Conservation (phyloP, 2,797 vertebrate genomes). For the Pseudomugil tenellus region DNA sequence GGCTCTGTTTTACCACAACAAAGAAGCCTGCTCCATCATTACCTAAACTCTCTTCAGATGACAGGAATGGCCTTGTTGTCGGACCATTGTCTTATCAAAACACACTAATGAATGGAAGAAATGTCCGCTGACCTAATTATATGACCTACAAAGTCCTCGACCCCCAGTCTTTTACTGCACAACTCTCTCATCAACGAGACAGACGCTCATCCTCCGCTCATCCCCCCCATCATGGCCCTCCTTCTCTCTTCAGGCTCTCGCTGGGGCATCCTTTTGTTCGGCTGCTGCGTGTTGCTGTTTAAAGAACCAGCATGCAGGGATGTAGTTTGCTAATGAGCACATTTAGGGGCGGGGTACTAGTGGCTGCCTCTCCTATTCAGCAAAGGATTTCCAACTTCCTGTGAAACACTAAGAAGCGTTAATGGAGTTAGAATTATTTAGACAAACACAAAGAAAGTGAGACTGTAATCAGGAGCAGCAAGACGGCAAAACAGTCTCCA, state of each 20-base stretch:
- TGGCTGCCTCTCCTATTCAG: constrained; percentile 44
- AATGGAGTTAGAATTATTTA: constrained; percentile 62
- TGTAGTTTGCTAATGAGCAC: constrained; percentile 69
- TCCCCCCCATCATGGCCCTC: constrained; percentile 44
- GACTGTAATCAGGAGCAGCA: constrained; percentile 47
- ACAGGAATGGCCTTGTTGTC: constrained; percentile 59
- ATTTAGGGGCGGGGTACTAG: constrained; percentile 54
- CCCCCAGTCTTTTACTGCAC: constrained; percentile 39
- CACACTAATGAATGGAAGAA: constrained; percentile 72
- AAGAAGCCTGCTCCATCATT: constrained; percentile 53
- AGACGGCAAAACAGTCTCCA: constrained; percentile 35
- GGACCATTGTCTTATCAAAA: constrained; percentile 71
- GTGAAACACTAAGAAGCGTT: constrained; percentile 51
- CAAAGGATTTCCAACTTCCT: constrained; percentile 57
- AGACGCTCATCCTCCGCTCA: constrained; percentile 45
- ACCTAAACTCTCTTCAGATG: constrained; percentile 44
- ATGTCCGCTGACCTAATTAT: constrained; percentile 83
- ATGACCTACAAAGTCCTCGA: constrained; percentile 78
- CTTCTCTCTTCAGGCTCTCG: constrained; percentile 50
- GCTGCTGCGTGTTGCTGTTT: constrained; percentile 28
- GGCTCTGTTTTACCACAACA: constrained; percentile 57
- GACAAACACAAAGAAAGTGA: constrained; percentile 55
- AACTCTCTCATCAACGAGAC: constrained; percentile 60
- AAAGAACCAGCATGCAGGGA: constrained; percentile 16
- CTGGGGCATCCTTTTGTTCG: constrained; percentile 70